Percentiles rank a stretch among this genome's conserved stretches.
These are phyloP conservation scores for Gymnosoma rotundatum DNA, from an alignment of 2,888 invertebrate species.

Conservation along the genomic window DNA sequence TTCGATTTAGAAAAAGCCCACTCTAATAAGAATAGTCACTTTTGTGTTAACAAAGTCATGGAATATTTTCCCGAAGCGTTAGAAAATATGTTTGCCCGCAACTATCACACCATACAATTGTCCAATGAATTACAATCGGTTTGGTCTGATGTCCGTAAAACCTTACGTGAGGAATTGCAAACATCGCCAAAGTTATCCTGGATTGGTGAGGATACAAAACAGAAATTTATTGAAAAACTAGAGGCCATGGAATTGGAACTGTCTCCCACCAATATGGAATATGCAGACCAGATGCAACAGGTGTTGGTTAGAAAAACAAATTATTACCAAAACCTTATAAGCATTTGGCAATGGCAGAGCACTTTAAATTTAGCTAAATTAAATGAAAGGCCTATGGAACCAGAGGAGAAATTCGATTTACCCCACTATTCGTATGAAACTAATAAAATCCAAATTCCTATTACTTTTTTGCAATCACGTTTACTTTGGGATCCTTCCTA, in stretches of 20 bases:
- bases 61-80: conserved; percentile 78
- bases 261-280: conserved; percentile 72
- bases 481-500: conserved; percentile 79
- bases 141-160: conserved; percentile 78
- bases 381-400: conserved; percentile 73
- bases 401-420: conserved; percentile 71
- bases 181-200: conserved; percentile 75
- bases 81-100: conserved; percentile 78
- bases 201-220: conserved; percentile 76
- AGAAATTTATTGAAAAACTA: conserved; percentile 75
- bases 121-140: conserved; percentile 78
- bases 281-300: conserved; percentile 72
- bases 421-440: conserved; percentile 75
- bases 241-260: conserved; percentile 76
- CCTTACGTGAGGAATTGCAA: conserved; percentile 77
- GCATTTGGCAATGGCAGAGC: conserved; percentile 76
- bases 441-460: conserved; percentile 77
- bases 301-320: conserved; percentile 71
- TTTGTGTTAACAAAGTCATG: conserved; percentile 77
- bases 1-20: conserved; percentile 75
- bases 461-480: conserved; percentile 78
- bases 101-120: conserved; percentile 77
- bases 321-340: conserved; percentile 76
- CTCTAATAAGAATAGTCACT: conserved; percentile 70
- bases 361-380: conserved; percentile 73